Evolutionary conservation across 2,797 vertebrate genomes (phyloP), one percentile per base, ranked within the genome.

Genomic region (Aplochiton taeniatus): DNA sequence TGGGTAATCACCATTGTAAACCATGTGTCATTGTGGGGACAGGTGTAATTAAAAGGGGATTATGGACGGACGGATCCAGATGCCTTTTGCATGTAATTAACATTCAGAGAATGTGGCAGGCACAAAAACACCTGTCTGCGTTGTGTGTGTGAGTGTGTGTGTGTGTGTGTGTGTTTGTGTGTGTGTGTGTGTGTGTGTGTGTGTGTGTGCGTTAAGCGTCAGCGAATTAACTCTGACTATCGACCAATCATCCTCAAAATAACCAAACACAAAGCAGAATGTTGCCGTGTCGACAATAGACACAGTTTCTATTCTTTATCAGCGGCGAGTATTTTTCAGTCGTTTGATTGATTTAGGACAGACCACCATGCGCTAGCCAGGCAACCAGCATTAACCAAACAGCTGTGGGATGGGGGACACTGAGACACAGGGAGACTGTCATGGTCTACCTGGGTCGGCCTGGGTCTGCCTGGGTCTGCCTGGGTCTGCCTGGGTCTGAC

Each of bases 21-120:
- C 80, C 83, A 86, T 88, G 85, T 83, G 84, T 86, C 88, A 87
- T 78, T 84, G 85, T 80, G 81, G 82, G 84, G 87, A 89, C 85
- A 87, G 82, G 81, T 87, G 88, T 90, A 91, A 91, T 92, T 91
- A 92, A 91, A 91, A 89, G 85, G 84, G 90, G 91, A 92, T 93
- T 92, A 91, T 83, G 77, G 79, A 75, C 62, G 82, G 86, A 87
- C 82, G 80, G 82, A 85, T 82, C 88, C 88, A 89, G 87, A 92
- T 91, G 86, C 88, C 85, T 83, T 61, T 80, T 78, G 84, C 88
- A 88, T 87, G 87, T 91, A 88, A 91, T 92, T 92, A 91, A 91
- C 89, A 91, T 91, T 92, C 89, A 90, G 83, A 89, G 86, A 90
- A 91, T 91, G 89, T 82, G 85, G 81, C 86, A 71, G 68, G 72